Conservation (phyloP, 2,888 invertebrate species). For the Paralinhomoeus sp. region DNA sequence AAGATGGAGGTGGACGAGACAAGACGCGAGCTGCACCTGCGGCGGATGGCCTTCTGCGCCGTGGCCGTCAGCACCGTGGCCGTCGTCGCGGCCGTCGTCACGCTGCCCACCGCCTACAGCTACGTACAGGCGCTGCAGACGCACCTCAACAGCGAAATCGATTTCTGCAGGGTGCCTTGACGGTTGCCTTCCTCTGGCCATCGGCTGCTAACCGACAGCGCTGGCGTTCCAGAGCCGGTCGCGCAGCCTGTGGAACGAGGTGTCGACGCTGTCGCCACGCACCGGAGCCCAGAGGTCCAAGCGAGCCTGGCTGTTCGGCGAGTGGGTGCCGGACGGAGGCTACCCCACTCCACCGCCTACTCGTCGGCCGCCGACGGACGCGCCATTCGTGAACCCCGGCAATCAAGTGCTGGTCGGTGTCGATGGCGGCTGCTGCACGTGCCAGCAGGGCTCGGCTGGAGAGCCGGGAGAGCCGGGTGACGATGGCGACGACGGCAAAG, state of each 20-base stretch:
- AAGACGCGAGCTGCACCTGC: too few species aligned
- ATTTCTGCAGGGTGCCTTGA: conserved; percentile 25
- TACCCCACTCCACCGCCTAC: too few species aligned
- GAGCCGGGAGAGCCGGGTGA: conserved; percentile 4
- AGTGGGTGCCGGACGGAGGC: too few species aligned
- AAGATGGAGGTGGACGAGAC: too few species aligned
- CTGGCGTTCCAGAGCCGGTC: too few species aligned
- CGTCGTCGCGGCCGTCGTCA: conserved; percentile 21
- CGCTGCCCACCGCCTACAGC: conserved; percentile 23
- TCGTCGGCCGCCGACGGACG: not conserved
- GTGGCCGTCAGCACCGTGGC: conserved; percentile 23
- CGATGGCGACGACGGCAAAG: conserved; percentile 9
- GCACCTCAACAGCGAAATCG: conserved; percentile 21
- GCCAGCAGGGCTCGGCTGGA: not conserved
- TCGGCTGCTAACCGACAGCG: too few species aligned
- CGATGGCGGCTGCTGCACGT: not conserved
- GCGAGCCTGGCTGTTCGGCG: conserved; percentile 1
- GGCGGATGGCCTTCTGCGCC: conserved; percentile 22
- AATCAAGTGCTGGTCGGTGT: not conserved
- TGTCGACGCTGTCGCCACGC: too few species aligned
- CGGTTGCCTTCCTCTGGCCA: too few species aligned
- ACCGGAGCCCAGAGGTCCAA: not conserved
- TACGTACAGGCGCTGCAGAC: conserved; percentile 23
- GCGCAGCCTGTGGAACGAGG: too few species aligned
- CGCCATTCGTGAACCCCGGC: not conserved